Conservation (phyloP, 2,113 vertebrate species). For the Amazona vittata region DNA sequence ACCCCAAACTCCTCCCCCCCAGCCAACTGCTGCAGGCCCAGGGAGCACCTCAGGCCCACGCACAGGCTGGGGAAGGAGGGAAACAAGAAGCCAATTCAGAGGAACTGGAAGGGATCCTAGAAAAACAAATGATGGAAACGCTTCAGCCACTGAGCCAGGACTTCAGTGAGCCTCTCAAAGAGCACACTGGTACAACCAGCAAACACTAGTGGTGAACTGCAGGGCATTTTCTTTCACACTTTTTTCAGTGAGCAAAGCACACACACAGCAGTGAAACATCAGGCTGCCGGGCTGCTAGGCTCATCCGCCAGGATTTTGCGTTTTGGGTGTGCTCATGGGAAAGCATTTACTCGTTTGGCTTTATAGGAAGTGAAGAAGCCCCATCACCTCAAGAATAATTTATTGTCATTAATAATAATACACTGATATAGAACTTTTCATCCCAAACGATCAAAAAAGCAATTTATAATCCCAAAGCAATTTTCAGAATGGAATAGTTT, state of each 20-base stretch:
- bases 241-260: constrained; percentile 1
- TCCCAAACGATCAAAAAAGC: constrained; percentile 56
- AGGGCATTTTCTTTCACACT: not conserved
- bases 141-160: constrained; percentile 74
- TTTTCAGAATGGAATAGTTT: constrained; percentile 20
- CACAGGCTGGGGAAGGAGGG: not conserved
- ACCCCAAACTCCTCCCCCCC: not conserved
- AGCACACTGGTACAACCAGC: constrained; percentile 78
- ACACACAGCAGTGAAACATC: not conserved
- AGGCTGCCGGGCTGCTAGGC: not conserved
- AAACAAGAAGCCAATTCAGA: constrained; percentile 76
- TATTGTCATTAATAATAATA: constrained; percentile 54
- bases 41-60: not conserved
- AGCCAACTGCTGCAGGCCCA: not conserved
- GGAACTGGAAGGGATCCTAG: constrained; percentile 78
- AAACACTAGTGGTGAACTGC: constrained; percentile 50
- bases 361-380: not conserved
- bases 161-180: constrained; percentile 81
- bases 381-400: constrained; percentile 33
- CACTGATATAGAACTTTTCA: constrained; percentile 35
- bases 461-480: constrained; percentile 54
- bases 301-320: not conserved
- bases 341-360: not conserved
- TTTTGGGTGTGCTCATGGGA: not conserved
- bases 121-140: constrained; percentile 82